These are phyloP conservation scores for Caenorhabditis sp. DNA, from an alignment of 2,888 invertebrate species.

Conservation along the genomic window DNA sequence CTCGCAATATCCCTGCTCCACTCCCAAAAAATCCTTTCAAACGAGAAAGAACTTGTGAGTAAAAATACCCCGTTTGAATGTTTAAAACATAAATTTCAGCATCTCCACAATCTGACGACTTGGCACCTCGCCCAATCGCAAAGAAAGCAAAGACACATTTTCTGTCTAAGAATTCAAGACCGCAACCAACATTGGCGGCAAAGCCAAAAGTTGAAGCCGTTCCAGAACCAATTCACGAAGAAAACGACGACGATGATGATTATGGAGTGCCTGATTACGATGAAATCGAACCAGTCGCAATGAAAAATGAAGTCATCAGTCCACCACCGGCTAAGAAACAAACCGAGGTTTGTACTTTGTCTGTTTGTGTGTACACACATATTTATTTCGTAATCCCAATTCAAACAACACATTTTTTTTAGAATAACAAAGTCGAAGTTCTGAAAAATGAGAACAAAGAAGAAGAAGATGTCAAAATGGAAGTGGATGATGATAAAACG, in stretches of 20 bases:
- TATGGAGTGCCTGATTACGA: conserved; percentile 31
- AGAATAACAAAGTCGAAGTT: too few relatives aligned
- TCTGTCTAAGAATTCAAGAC: not conserved
- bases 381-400: too few relatives aligned
- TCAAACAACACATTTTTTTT: too few relatives aligned
- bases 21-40: conserved; percentile 31
- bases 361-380: too few relatives aligned
- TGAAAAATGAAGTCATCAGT: not conserved
- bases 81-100: not conserved
- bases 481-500: not conserved
- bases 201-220: conserved; percentile 1
- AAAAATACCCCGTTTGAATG: not conserved
- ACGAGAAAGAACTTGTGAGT: conserved; percentile 21
- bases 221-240: conserved; percentile 7
- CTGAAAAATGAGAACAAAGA: too few relatives aligned
- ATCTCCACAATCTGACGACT: not conserved
- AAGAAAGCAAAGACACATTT: conserved; percentile 16
- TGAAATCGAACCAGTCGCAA: conserved; percentile 11
- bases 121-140: conserved; percentile 22
- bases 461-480: conserved; percentile 5
- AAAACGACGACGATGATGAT: conserved; percentile 22
- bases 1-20: not conserved
- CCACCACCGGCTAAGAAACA: not conserved
- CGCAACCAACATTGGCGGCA: not conserved
- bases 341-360: not conserved